A percentile compares a stretch with the other conserved stretches of the same genome.
These are phyloP conservation scores for Tineola bisselliella DNA, from an alignment of 2,888 invertebrate genomes.

Conservation along the genomic window DNA sequence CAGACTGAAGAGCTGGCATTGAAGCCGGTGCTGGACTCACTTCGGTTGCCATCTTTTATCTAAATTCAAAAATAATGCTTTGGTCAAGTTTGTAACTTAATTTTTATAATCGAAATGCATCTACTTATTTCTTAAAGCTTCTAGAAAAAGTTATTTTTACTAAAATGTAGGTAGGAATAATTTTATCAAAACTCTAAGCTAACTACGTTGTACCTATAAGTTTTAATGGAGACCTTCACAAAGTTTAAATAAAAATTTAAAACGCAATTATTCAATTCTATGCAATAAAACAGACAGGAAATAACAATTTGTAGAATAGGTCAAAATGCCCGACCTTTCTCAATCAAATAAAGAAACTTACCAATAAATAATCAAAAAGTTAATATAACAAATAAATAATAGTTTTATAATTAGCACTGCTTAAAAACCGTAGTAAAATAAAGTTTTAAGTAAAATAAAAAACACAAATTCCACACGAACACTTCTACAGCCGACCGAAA, in stretches of 20 bases:
- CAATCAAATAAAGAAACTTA: too few relatives aligned
- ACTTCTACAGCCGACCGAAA: background rate
- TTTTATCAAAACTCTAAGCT: too few relatives aligned
- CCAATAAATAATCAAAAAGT: too few relatives aligned
- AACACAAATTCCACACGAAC: background rate
- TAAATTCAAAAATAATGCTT: background rate
- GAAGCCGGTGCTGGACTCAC: conserved; percentile 34
- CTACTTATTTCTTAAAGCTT: too few relatives aligned
- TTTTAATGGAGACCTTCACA: too few relatives aligned
- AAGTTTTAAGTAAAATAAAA: background rate
- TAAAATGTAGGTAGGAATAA: background rate
- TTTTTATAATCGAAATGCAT: too few relatives aligned
- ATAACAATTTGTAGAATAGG: too few relatives aligned
- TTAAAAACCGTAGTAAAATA: background rate
- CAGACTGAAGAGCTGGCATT: conserved; percentile 52
- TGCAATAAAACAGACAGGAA: too few relatives aligned
- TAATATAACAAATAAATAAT: background rate
- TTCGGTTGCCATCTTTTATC: conserved; percentile 52
- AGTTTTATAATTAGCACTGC: background rate
- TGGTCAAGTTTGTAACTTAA: background rate
- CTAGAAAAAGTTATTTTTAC: background rate
- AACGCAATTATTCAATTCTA: too few relatives aligned
- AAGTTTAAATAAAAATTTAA: too few relatives aligned
- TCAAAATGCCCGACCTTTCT: too few relatives aligned
- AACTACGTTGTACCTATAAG: too few relatives aligned